These are phyloP conservation scores for Rachycentron canadum DNA, from an alignment of 2,797 vertebrate genomes.

Conservation along the genomic window DNA sequence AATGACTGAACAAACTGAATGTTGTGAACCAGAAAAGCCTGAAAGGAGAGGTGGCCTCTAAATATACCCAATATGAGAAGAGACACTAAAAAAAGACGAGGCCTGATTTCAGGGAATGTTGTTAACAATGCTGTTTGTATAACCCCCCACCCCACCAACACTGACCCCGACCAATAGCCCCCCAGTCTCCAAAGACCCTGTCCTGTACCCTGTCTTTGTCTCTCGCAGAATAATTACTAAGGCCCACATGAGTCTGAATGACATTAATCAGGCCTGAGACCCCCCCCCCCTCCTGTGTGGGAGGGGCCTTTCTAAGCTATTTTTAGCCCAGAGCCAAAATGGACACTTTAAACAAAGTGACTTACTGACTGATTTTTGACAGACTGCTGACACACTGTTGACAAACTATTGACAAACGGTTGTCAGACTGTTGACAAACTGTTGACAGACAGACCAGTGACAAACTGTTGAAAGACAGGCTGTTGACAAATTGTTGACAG, in stretches of 20 bases:
- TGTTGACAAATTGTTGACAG: too few relatives aligned
- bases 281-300: constrained; percentile 19
- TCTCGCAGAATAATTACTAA: constrained; percentile 78
- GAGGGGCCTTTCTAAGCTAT: too few relatives aligned
- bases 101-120: constrained; percentile 53
- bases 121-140: constrained; percentile 48
- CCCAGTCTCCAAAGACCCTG: background rate
- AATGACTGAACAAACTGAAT: constrained; percentile 52
- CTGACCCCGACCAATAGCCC: background rate
- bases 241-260: constrained; percentile 84
- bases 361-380: too few relatives aligned
- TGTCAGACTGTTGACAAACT: too few relatives aligned
- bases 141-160: background rate
- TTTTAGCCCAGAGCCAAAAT: too few relatives aligned
- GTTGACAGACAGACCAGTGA: too few relatives aligned
- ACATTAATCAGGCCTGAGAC: constrained; percentile 81
- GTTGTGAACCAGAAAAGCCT: constrained; percentile 54
- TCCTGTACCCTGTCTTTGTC: constrained; percentile 41
- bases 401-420: too few relatives aligned
- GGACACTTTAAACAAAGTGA: too few relatives aligned
- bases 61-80: constrained; percentile 63
- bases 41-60: constrained; percentile 56
- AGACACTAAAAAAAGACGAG: constrained; percentile 69
- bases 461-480: too few relatives aligned
- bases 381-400: too few relatives aligned